phyloP scores from a whole-genome alignment of 2,797 vertebrate genomes.

The Pipistrellus pipistrellus region DNA sequence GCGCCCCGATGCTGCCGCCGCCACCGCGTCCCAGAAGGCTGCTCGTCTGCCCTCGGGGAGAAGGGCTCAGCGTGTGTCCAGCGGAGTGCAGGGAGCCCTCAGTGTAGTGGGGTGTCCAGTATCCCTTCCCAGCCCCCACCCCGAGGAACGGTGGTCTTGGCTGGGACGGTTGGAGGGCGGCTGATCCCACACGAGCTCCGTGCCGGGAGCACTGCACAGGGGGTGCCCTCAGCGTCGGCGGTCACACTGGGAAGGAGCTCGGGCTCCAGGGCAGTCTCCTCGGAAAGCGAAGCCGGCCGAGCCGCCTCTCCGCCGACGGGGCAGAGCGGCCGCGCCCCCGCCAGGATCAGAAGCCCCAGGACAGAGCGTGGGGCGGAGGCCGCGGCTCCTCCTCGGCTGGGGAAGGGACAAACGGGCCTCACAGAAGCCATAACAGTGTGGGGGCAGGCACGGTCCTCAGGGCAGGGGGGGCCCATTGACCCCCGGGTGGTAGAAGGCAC shows the following conservation, averaged over 20 bases:
- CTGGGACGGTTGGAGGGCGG: slow-evolving; percentile 59
- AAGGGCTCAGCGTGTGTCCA: slow-evolving; percentile 8
- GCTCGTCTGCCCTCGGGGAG: not conserved
- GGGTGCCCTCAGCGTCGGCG: slow-evolving; percentile 49
- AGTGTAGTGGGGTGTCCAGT: slow-evolving; percentile 50
- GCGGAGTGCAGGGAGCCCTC: slow-evolving; percentile 56
- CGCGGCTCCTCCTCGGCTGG: slow-evolving; percentile 79
- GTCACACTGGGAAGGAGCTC: slow-evolving; percentile 57
- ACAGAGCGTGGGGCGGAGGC: slow-evolving; percentile 66
- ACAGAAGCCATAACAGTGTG: slow-evolving; percentile 88
- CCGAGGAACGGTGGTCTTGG: slow-evolving; percentile 10
- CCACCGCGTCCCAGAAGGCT: not conserved
- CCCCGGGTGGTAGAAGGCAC: slow-evolving; percentile 97
- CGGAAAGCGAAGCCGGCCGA: slow-evolving; percentile 66
- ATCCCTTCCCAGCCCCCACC: slow-evolving; percentile 51
- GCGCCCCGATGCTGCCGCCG: not conserved
- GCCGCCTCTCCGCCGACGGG: not conserved
- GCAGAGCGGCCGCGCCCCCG: slow-evolving; percentile 70
- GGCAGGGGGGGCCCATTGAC: slow-evolving; percentile 95
- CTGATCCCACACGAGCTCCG: slow-evolving; percentile 24
- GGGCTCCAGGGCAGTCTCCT: slow-evolving; percentile 64
- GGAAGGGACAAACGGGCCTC: slow-evolving; percentile 83
- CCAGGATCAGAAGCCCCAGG: slow-evolving; percentile 70
- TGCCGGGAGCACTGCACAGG: slow-evolving; percentile 17
- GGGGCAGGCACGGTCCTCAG: slow-evolving; percentile 69